Evolutionary conservation across 2,113 vertebrate species (phyloP).

Genomic region (Xyrauchen texanus): DNA sequence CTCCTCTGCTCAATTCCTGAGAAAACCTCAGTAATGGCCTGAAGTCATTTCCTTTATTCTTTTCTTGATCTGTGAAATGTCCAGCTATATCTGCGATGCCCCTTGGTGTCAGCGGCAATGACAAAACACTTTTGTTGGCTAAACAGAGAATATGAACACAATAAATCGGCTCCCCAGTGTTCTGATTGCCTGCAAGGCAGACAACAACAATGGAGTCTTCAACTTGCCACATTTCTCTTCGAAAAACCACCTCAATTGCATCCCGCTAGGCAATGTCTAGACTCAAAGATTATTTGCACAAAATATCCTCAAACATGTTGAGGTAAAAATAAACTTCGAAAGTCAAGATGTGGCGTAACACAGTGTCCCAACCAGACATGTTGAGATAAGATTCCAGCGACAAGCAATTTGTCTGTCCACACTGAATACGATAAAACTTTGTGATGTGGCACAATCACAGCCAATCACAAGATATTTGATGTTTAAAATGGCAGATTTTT

Average conservation of each 20-base stretch:
- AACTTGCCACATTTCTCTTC: conserved; percentile 24
- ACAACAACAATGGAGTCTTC: conserved; percentile 22
- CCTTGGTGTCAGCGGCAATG: conserved; percentile 15
- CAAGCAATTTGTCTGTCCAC: too few relatives aligned
- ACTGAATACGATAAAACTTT: too few relatives aligned
- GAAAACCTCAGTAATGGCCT: neutral
- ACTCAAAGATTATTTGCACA: conserved; percentile 4
- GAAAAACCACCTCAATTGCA: neutral
- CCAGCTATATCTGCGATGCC: neutral
- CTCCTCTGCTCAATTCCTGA: neutral
- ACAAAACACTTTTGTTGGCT: conserved; percentile 37
- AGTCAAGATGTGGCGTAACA: too few relatives aligned
- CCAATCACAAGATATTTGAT: too few relatives aligned
- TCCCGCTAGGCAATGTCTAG: neutral
- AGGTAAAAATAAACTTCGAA: too few relatives aligned
- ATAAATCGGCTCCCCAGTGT: conserved; percentile 21
- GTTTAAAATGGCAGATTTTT: too few relatives aligned
- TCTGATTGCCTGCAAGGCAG: conserved; percentile 35
- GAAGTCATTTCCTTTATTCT: conserved; percentile 6
- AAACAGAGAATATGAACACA: conserved; percentile 40
- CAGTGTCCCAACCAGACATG: too few relatives aligned
- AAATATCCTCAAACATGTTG: neutral
- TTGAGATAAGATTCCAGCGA: too few relatives aligned
- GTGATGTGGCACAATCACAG: too few relatives aligned
- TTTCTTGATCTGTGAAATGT: conserved; percentile 4